Evolutionary conservation across 2,888 invertebrate genomes (phyloP).

Genomic region (Lumbricus terrestris): DNA sequence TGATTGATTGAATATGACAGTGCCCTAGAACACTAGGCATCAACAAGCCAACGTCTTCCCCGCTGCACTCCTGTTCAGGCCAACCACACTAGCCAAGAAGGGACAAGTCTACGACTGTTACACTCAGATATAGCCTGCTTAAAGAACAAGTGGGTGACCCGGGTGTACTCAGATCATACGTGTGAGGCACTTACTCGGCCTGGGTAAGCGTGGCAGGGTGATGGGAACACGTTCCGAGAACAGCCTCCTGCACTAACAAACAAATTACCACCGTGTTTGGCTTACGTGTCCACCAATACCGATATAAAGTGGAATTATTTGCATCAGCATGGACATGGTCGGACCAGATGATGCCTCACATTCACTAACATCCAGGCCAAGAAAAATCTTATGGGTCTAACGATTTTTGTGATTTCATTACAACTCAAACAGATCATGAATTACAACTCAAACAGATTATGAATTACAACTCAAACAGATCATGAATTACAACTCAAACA

Average conservation of each 20-base stretch:
- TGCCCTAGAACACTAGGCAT: too few relatives aligned
- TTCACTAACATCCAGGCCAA: not conserved
- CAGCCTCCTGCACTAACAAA: not conserved
- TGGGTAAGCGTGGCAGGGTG: not conserved
- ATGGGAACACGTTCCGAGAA: not conserved
- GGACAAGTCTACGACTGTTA: too few relatives aligned
- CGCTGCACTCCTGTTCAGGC: too few relatives aligned
- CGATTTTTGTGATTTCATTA: not conserved
- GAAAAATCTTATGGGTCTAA: not conserved
- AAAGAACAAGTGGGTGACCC: not conserved
- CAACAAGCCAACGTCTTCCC: too few relatives aligned
- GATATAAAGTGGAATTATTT: not conserved
- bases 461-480: too few relatives aligned
- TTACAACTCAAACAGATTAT: too few relatives aligned
- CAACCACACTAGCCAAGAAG: too few relatives aligned
- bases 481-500: too few relatives aligned
- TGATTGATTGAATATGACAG: too few relatives aligned
- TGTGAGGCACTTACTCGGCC: not conserved
- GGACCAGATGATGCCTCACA: not conserved
- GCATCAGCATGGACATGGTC: not conserved
- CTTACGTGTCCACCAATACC: not conserved
- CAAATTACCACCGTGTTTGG: not conserved
- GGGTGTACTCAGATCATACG: not conserved
- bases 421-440: too few relatives aligned
- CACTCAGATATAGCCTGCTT: not conserved